Evolutionary conservation across 2,888 invertebrate genomes (phyloP), one percentile per base, ranked within the genome.

Genomic region (Ashinkailepas kermadecensis): DNA sequence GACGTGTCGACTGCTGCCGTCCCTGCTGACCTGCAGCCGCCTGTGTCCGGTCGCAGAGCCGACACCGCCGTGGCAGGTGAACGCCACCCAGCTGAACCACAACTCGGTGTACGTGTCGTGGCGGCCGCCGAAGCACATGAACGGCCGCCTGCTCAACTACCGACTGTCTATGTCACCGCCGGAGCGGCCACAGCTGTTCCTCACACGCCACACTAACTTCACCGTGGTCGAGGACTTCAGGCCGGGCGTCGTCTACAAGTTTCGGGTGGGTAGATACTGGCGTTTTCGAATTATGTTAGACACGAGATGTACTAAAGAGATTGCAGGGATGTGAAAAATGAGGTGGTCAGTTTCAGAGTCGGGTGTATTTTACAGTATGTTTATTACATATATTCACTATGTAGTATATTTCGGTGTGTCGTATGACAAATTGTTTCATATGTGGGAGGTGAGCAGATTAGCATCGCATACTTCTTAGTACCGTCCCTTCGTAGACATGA

Each of bases 51-150:
- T 85, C 86, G 85, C 88, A 90, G 90, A 90, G 7, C 94, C 95
- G 0, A 91, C 91, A 10, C 90, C 91, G n/a, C 94, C 95, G 0
- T 88, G 89, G 83, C 91, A 91, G 81, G 88, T 95, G 0, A 90
- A 90, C 0, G 92, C 91, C 0, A 88, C 88, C 0, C 93, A 94
- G 86, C 88, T 89, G 83, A 92, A 91, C 0, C 89, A 90, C 2
- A 88, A 91, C n/a, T 70, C 70, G 13, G 90, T 94, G 23, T 88
- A 91, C 84, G 89, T 94, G 0, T 87, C 89, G 0, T 95, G 95
- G 95, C 90, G 91, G 83, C 88, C 90, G 15, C 94, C 95, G 0
- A 86, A 87, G 6, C 86, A 88, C 59, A 90, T 93, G 0, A 91
- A 91, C 83, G 94, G 94, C 0, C 85, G 88, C 0, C 89, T 94